A percentile compares a stretch with the other conserved stretches of the same genome.
Evolutionary conservation across 1,140 invertebrate genomes (phyloP).

Genomic region (Aporrectodea caliginosa): DNA sequence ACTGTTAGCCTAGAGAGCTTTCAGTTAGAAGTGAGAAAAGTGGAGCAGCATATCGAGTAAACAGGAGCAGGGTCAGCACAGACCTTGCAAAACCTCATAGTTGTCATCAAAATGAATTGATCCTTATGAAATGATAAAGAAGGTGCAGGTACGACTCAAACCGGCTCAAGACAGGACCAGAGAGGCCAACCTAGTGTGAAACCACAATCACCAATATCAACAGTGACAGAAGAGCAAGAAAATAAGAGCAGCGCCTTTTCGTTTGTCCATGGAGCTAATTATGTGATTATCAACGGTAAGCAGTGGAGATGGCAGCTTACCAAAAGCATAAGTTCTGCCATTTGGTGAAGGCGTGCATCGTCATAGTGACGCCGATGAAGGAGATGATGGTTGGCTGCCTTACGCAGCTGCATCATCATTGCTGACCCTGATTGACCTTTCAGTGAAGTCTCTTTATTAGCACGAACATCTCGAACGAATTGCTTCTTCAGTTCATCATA

Average conservation of each 20-base stretch:
- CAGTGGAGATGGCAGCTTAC: slow-evolving; percentile 36
- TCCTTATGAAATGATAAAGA: too few species aligned
- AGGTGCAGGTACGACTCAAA: too few species aligned
- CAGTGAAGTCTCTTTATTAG: slow-evolving; percentile 24
- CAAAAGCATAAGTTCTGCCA: slow-evolving; percentile 70
- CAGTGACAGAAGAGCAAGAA: background rate
- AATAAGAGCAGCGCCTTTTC: background rate
- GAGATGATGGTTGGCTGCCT: slow-evolving; percentile 58
- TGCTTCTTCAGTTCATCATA: slow-evolving; percentile 73
- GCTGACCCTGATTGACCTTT: slow-evolving; percentile 37
- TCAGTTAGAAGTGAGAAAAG: too few species aligned
- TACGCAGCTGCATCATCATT: slow-evolving; percentile 54
- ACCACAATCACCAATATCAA: background rate
- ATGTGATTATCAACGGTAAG: background rate
- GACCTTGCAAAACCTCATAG: too few species aligned
- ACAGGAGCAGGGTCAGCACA: too few species aligned
- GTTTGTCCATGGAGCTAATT: background rate
- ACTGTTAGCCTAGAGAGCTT: too few species aligned
- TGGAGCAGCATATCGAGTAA: too few species aligned
- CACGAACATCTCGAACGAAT: slow-evolving; percentile 56
- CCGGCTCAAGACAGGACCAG: too few species aligned
- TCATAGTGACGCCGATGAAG: slow-evolving; percentile 74
- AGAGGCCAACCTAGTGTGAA: background rate
- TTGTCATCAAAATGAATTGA: too few species aligned
- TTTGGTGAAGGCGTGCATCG: slow-evolving; percentile 65